phyloP scores from a whole-genome alignment of 2,888 invertebrate species.

The Coleophora flavipennella region DNA sequence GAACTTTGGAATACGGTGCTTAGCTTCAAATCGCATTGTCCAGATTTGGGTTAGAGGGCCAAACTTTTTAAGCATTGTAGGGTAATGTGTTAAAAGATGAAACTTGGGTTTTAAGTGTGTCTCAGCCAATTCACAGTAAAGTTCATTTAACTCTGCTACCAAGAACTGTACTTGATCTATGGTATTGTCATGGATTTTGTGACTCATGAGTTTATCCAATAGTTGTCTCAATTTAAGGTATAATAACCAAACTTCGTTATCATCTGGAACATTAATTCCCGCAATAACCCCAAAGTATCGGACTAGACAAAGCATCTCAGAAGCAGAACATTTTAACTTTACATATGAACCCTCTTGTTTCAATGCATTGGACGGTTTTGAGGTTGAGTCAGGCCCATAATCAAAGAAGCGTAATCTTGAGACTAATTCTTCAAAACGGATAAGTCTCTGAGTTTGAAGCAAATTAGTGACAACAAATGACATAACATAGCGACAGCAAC shows the following conservation, averaged over 20 bases:
- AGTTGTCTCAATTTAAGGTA: slow-evolving; percentile 1
- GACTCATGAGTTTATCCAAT: slow-evolving; percentile 1
- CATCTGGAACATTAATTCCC: slow-evolving; percentile 11
- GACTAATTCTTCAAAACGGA: not conserved
- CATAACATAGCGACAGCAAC: slow-evolving; percentile 8
- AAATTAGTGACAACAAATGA: slow-evolving; percentile 1
- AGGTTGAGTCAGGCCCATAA: slow-evolving; percentile 1
- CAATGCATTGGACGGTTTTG: not conserved
- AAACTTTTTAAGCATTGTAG: slow-evolving; percentile 9
- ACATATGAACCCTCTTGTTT: not conserved
- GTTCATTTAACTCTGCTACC: slow-evolving; percentile 11
- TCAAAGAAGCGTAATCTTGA: not conserved
- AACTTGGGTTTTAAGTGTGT: not conserved
- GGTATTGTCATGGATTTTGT: slow-evolving; percentile 5
- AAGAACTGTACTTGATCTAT: slow-evolving; percentile 7
- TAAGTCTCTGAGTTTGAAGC: too few relatives aligned
- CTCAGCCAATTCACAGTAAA: slow-evolving; percentile 5
- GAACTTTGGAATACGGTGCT: slow-evolving; percentile 12
- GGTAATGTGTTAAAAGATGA: slow-evolving; percentile 13
- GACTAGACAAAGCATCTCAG: slow-evolving; percentile 12
- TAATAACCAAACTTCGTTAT: slow-evolving; percentile 11
- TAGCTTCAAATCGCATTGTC: slow-evolving; percentile 16
- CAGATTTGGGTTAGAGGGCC: slow-evolving; percentile 12
- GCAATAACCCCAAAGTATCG: slow-evolving; percentile 15
- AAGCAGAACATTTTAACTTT: slow-evolving; percentile 4